Evolutionary conservation across 2,888 invertebrate species (phyloP).

Genomic region (Lypha dubia): DNA sequence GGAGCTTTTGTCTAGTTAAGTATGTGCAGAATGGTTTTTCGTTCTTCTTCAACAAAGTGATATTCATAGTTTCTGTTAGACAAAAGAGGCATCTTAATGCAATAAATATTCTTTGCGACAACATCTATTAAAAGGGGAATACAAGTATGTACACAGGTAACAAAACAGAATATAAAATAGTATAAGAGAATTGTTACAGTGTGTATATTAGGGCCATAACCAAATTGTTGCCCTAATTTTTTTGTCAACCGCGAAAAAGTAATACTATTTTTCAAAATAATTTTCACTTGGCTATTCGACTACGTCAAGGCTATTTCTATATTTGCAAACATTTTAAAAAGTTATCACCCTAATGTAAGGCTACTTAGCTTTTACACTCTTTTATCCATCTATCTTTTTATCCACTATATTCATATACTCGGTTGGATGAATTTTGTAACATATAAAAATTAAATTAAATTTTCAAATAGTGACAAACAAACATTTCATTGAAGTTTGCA

Average conservation of each 20-base stretch:
- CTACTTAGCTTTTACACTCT: conserved; percentile 51
- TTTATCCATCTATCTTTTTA: conserved; percentile 10
- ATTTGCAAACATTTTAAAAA: no score
- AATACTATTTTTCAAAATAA: no score
- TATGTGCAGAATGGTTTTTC: conserved; percentile 25
- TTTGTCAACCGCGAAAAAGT: no score
- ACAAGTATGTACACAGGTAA: conserved; percentile 67
- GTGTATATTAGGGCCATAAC: no score
- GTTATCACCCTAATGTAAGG: no score
- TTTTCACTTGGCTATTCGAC: no score
- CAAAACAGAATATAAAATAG: conserved; percentile 29
- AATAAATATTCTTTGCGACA: conserved; percentile 65
- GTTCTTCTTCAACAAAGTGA: conserved; percentile 19
- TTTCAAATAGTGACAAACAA: conserved; percentile 66
- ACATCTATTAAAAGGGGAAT: conserved; percentile 10
- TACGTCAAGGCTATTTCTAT: no score
- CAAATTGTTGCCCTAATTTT: no score
- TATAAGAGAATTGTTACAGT: conserved; percentile 37
- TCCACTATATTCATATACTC: not conserved
- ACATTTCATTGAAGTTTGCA: conserved; percentile 62
- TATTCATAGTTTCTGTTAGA: conserved; percentile 42
- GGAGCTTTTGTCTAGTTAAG: not conserved
- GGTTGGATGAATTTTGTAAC: conserved; percentile 34
- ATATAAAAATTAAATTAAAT: conserved; percentile 58
- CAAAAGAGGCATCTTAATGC: conserved; percentile 69